Percentiles rank a stretch among this genome's conserved stretches.
phyloP scores from a whole-genome alignment of 37 sponge, comb jelly and placozoan genomes.

The Diacarnus erythraeanus region DNA sequence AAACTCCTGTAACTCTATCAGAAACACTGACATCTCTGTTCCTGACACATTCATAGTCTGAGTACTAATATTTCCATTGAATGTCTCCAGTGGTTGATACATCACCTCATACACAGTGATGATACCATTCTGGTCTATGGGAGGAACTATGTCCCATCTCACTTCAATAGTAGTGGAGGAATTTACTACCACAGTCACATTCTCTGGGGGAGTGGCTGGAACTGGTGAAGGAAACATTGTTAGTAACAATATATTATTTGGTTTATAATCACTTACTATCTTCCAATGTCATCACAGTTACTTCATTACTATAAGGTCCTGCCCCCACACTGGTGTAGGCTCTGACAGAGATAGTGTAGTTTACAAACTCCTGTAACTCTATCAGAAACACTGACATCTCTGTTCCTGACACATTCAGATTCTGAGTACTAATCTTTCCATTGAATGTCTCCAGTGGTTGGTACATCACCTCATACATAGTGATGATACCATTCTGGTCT shows the following conservation, averaged over 20 bases:
- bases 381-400: not conserved
- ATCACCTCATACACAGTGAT: slow-evolving; percentile 36
- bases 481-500: slow-evolving; percentile 41
- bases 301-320: slow-evolving; percentile 13
- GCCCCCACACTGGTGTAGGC: slow-evolving; percentile 30
- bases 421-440: not conserved
- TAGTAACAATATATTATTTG: too few species aligned
- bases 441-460: slow-evolving; percentile 11
- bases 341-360: slow-evolving; percentile 19
- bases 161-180: slow-evolving; percentile 34
- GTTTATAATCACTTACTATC: slow-evolving; percentile 7
- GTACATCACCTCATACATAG: slow-evolving; percentile 12
- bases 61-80: not conserved
- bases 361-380: slow-evolving; percentile 9
- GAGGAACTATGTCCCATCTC: slow-evolving; percentile 14
- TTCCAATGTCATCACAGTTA: slow-evolving; percentile 11
- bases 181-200: not conserved
- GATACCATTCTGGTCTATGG: slow-evolving; percentile 25
- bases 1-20: slow-evolving; percentile 18
- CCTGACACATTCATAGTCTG: not conserved
- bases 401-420: not conserved
- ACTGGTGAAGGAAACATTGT: too few species aligned
- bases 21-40: not conserved
- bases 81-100: slow-evolving; percentile 21
- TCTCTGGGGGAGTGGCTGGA: slow-evolving; percentile 1